Base-by-base conservation (phyloP, 1,140 invertebrate genomes). In the Eriosoma lanigerum region DNA sequence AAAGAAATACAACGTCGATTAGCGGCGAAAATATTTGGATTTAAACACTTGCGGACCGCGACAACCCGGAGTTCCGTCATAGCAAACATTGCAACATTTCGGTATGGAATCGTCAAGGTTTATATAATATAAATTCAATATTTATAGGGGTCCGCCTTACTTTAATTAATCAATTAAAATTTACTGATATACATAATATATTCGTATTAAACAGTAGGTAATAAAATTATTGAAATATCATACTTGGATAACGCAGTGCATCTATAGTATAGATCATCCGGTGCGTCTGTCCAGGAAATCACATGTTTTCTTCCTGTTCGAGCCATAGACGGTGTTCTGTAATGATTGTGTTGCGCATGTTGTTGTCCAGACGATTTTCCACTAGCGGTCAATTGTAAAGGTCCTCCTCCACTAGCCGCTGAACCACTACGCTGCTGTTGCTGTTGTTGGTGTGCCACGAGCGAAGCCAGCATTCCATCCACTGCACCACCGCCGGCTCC, bases 221-320 rank as follows among this genome's bases (percentile, higher is more conserved):
- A 19, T 3, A 56, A 21, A 56, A 56, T 56, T 4, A 56, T 4
- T 8, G 2, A 56, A 54, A n/a, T 32, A 73, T 73, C n/a, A 0
- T 73, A 97, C 96, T 95, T 98, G 84, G 93, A 95, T 84, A 90
- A 89, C 83, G 94, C 93, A 50, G 93, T 95, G 82, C 95, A 94
- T 84, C 94, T 90, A 88, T 97, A 98, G 87, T 96, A 98, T 73
- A 98, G 92, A 88, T 98, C 96, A 87, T 98, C 96, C 6, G 96
- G 96, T 64, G 96, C 96, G 87, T 98, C 96, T 91, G 97, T 96
- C 96, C 95, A 98, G 84, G 95, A 97, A 84, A 98, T 96, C 64
- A 96, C 94, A 88, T 96, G 94, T 84, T 96, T 95, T 19, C 93
- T 89, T 9, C 89, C 89, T 76, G 89, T 89, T 82, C 90, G 54